Evolutionary conservation across 2,797 vertebrate species (phyloP).

Genomic region (Myotis pilosus): DNA sequence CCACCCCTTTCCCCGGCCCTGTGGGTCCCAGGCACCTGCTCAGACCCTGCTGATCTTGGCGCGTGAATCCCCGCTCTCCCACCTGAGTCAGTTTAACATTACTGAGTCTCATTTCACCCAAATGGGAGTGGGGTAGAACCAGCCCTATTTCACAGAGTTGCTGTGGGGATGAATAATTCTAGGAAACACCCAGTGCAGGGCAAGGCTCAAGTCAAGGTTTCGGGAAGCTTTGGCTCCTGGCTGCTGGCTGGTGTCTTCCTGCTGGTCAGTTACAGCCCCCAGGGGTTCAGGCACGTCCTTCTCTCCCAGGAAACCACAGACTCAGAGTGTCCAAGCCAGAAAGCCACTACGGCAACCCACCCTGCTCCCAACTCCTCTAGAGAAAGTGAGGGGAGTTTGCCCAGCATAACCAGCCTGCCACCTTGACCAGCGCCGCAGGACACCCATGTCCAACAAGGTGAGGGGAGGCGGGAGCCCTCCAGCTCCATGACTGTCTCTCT

Average conservation of each 20-base stretch:
- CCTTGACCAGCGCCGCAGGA: neutral
- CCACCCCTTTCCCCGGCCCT: fast-evolving
- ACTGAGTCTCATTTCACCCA: neutral
- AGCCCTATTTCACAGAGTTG: neutral
- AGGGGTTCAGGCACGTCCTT: neutral
- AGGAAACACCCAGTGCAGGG: neutral
- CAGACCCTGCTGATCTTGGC: neutral
- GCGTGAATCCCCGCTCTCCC: neutral
- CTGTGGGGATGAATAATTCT: neutral
- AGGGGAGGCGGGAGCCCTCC: neutral
- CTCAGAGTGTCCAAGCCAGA: neutral
- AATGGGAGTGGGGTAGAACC: neutral
- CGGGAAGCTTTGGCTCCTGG: neutral
- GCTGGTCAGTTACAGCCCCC: neutral
- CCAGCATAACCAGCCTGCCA: too few relatives aligned
- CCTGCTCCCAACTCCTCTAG: neutral
- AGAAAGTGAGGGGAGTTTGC: neutral
- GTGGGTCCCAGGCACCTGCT: fast-evolving
- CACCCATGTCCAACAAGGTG: fast-evolving
- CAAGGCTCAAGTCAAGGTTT: neutral
- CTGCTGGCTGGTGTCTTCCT: neutral
- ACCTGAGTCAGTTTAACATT: neutral
- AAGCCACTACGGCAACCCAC: neutral
- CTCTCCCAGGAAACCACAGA: neutral
- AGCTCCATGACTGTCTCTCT: neutral